Conservation (phyloP, 35 echinoderm and acorn worm genomes). For the Hemicentrotus pulcherrimus region DNA sequence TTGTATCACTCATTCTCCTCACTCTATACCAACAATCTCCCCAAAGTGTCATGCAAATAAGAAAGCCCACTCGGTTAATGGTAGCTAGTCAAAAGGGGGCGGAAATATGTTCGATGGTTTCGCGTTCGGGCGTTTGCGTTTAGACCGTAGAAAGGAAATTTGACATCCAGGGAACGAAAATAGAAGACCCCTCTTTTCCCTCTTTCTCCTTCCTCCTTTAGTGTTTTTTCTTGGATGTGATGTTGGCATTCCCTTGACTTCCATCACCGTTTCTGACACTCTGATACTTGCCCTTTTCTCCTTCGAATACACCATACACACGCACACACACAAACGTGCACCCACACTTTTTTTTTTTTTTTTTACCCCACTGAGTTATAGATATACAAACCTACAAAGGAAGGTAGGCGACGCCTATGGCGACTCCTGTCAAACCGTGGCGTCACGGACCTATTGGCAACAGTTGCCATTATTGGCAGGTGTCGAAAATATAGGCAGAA, state of each 20-base stretch:
- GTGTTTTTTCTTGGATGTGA: background rate
- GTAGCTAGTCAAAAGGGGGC: conserved; percentile 17
- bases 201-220: background rate
- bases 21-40: conserved; percentile 53
- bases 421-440: background rate
- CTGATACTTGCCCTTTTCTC: conserved; percentile 10
- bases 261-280: background rate
- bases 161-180: conserved; percentile 46
- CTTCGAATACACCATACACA: background rate
- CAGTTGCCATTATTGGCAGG: conserved; percentile 28
- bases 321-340: conserved; percentile 31
- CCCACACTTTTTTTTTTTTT: background rate
- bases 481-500: conserved; percentile 39
- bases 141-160: conserved; percentile 41
- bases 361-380: background rate
- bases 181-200: background rate
- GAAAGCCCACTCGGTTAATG: conserved; percentile 43
- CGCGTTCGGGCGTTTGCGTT: conserved; percentile 42
- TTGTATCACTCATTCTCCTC: conserved; percentile 46
- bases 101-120: conserved; percentile 44
- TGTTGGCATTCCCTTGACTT: background rate
- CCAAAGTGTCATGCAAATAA: conserved; percentile 51
- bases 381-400: background rate
- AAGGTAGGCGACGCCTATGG: conserved; percentile 17
- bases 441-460: conserved; percentile 14